Base-by-base conservation (phyloP, 2,888 invertebrate species). In the Selenia dentaria region DNA sequence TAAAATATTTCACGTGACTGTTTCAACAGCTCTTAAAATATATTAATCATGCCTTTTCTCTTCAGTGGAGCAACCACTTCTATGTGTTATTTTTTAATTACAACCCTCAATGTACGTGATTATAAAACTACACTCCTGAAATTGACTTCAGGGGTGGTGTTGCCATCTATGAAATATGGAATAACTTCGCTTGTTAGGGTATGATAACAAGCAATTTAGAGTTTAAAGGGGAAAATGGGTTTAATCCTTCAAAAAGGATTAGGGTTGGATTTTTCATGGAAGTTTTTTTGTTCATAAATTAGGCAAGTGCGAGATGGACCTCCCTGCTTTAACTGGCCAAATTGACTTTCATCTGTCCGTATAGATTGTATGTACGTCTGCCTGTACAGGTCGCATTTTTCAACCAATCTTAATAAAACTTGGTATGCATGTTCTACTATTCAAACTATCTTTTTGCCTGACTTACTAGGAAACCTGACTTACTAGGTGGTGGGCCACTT, bases 71-170 rank as follows among this genome's bases (percentile, higher is more conserved):
- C 27, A 35, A 31, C 28, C 46, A 38, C 33, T 39, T 22, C 36
- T 31, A 37, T 51, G 34, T 51, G 55, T 50, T 55, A 51, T 55
- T 55, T 51, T 54, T 51, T 55, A 55, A 55, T 55, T 51, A 49
- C 46, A 22, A 27, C 39, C 27, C 28, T 29, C 3, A 26, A 6
- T 12, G 16, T 24, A 33, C 36, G 45, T 33, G 28, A 24, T 46
- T 47, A 35, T 35, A 6, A 16, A 35, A 38, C 28, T 26, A 42
- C 31, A 28, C 20, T 20, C 26, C n/a, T 41, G 27, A 14, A 28
- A 29, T 29, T 24, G 14, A 14, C 9, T 31, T 37, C 1, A 13
- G 10, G 38, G 29, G 11, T 20, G 10, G 6, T 5, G 0, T 12
- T 6, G 8, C 11, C 6, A 14, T 9, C 13, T 13, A 2, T 31